These are phyloP conservation scores for Oncorhynchus tshawytscha DNA, from an alignment of 2,113 vertebrate genomes.

Conservation along the genomic window DNA sequence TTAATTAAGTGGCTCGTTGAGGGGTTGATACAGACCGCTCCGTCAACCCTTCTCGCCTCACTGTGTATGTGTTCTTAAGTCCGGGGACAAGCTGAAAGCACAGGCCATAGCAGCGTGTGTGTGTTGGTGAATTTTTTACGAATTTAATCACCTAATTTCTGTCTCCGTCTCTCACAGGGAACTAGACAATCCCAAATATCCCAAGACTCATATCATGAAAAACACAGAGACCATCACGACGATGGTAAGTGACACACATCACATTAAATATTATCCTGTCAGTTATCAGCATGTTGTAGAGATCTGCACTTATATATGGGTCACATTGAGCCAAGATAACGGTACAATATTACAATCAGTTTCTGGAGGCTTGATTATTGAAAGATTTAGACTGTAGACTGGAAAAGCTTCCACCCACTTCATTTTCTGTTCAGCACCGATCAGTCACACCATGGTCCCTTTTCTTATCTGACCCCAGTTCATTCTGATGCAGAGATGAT, in stretches of 20 bases:
- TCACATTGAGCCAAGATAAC: slow-evolving; percentile 13
- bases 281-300: slow-evolving; percentile 17
- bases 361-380: not conserved
- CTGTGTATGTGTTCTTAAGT: too few relatives aligned
- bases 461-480: not conserved
- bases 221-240: slow-evolving; percentile 90
- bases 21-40: slow-evolving; percentile 10
- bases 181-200: slow-evolving; percentile 84
- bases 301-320: not conserved
- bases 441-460: not conserved
- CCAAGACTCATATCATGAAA: slow-evolving; percentile 93
- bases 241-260: slow-evolving; percentile 81
- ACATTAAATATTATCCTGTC: slow-evolving; percentile 9
- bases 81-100: too few relatives aligned
- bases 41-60: not conserved
- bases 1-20: slow-evolving; percentile 63
- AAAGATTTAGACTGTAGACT: not conserved
- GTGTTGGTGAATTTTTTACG: not conserved
- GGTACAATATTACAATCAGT: not conserved
- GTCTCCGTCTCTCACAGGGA: slow-evolving; percentile 71
- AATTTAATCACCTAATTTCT: slow-evolving; percentile 39
- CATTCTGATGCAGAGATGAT: not conserved
- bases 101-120: not conserved
- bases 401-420: not conserved
- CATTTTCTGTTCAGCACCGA: not conserved